Percentiles rank a stretch among this genome's conserved stretches.
Evolutionary conservation across 2,113 vertebrate species (phyloP).

Genomic region (Myxocyprinus asiaticus): DNA sequence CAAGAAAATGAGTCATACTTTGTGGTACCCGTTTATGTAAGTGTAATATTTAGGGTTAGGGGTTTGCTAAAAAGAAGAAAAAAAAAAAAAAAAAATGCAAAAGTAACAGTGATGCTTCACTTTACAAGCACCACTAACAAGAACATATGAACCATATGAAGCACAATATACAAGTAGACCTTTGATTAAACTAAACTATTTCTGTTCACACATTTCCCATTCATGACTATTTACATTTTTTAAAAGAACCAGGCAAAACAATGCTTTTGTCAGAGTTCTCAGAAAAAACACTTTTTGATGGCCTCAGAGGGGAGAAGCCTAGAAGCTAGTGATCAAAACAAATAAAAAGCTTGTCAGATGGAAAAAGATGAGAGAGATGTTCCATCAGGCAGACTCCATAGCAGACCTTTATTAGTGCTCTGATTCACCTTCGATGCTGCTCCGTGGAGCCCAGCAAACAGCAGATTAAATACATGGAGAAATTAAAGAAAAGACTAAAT

Average conservation of each 20-base stretch:
- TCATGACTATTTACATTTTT: neutral
- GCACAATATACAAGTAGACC: no score
- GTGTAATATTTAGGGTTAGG: no score
- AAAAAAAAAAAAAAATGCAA: no score
- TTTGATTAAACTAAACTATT: no score
- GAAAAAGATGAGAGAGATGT: conserved; percentile 39
- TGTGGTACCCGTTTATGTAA: no score
- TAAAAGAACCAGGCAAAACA: conserved; percentile 1
- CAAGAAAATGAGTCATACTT: no score
- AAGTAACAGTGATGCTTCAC: no score
- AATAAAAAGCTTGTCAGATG: conserved; percentile 26
- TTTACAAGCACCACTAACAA: no score
- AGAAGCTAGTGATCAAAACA: conserved; percentile 23
- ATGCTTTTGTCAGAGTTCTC: conserved; percentile 3
- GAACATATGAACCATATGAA: no score
- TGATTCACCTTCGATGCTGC: conserved; percentile 18
- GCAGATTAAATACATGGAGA: conserved; percentile 33
- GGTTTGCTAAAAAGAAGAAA: no score
- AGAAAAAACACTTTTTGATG: neutral
- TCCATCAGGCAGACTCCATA: conserved; percentile 27
- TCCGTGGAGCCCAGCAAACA: conserved; percentile 12
- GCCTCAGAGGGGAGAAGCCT: neutral
- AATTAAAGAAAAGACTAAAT: conserved; percentile 34
- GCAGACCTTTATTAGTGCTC: conserved; percentile 37
- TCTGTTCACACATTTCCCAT: no score